Conservation (phyloP, 2,113 vertebrate species). For the Thomomys bottae region DNA sequence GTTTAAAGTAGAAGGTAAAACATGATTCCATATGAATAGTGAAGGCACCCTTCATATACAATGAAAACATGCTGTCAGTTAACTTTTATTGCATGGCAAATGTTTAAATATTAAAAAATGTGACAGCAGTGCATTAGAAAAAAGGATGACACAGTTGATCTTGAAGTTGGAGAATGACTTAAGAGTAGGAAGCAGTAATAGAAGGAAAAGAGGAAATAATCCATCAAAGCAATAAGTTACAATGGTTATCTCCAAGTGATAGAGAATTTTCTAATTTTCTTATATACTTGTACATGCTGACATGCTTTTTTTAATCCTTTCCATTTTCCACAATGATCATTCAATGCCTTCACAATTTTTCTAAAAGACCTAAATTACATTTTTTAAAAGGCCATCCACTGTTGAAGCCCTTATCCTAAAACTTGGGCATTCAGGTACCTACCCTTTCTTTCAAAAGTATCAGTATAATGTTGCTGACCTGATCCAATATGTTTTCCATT, state of each 20-base stretch:
- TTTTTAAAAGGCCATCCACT: not conserved
- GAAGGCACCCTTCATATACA: not conserved
- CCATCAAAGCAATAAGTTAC: not conserved
- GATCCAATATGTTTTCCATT: not conserved
- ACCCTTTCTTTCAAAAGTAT: not conserved
- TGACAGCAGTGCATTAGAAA: not conserved
- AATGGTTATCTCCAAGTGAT: not conserved
- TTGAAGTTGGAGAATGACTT: constrained; percentile 21
- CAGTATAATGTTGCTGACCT: not conserved
- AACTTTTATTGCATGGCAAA: not conserved
- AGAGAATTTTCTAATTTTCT: not conserved
- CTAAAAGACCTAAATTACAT: not conserved
- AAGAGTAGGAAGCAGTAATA: not conserved
- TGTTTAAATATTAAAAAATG: not conserved
- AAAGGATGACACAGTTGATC: not conserved
- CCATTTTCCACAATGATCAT: not conserved
- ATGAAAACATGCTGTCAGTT: not conserved
- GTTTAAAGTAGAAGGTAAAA: not conserved
- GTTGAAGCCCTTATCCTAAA: not conserved
- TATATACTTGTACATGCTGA: not conserved
- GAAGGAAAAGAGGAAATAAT: not conserved
- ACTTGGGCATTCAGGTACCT: not conserved
- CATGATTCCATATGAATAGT: not conserved
- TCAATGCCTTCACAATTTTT: too few species aligned
- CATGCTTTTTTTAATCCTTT: not conserved